phyloP scores from a whole-genome alignment of 2,797 vertebrate species.

The Pantherophis alleghaniensis region DNA sequence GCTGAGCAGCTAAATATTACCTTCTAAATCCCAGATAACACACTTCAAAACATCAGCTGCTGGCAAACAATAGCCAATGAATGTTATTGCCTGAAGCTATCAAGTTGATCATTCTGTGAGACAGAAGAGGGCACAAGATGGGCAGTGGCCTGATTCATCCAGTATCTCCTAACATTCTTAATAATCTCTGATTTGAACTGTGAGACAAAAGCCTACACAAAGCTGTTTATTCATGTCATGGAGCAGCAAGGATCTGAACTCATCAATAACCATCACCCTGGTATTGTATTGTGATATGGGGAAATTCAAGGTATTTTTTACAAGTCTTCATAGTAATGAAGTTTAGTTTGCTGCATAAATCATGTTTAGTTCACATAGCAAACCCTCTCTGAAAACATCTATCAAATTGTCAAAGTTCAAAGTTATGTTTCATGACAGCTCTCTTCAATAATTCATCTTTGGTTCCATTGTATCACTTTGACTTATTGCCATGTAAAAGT shows the following conservation, averaged over 20 bases:
- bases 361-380: constrained; percentile 19
- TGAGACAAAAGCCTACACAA: not conserved
- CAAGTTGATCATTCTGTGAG: not conserved
- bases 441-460: constrained; percentile 2
- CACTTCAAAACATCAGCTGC: not conserved
- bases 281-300: not conserved
- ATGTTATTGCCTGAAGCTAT: not conserved
- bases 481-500: not conserved
- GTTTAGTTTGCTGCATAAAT: not conserved
- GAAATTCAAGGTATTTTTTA: not conserved
- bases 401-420: not conserved
- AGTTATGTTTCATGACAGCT: constrained; percentile 31
- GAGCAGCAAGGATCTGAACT: not conserved
- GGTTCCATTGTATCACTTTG: not conserved
- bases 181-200: not conserved
- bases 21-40: not conserved
- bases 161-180: not conserved
- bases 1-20: not conserved
- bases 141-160: not conserved
- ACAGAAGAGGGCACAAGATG: not conserved
- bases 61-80: not conserved
- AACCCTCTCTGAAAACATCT: constrained; percentile 24
- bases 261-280: not conserved
- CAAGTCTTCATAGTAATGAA: constrained; percentile 22
- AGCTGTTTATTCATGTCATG: not conserved